A percentile compares a stretch with the other conserved stretches of the same genome.
These are phyloP conservation scores for Alces alces DNA, from an alignment of 2,113 vertebrate species.

Conservation along the genomic window DNA sequence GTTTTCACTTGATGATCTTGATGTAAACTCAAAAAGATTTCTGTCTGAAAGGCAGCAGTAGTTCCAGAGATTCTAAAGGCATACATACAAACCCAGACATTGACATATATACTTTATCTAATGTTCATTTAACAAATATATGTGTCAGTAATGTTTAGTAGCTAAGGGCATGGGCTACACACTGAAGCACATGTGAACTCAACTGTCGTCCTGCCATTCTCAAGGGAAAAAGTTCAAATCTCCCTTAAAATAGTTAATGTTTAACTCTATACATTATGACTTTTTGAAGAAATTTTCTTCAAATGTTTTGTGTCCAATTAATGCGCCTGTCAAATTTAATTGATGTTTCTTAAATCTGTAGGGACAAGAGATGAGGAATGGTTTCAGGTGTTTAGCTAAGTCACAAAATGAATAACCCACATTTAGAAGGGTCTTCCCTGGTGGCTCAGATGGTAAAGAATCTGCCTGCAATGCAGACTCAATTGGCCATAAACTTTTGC, in stretches of 20 bases:
- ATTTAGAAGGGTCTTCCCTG: background rate
- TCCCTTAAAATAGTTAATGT: background rate
- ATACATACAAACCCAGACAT: background rate
- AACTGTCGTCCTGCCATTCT: background rate
- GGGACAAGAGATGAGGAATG: background rate
- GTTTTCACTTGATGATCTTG: background rate
- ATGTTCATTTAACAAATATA: background rate
- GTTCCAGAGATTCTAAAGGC: constrained; percentile 2
- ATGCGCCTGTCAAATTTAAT: background rate
- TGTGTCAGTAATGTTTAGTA: background rate
- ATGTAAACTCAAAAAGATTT: background rate
- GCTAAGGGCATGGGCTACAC: background rate
- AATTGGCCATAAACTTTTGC: background rate
- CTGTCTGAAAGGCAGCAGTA: background rate
- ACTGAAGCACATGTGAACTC: background rate
- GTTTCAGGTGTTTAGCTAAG: background rate
- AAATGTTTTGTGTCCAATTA: constrained; percentile 7
- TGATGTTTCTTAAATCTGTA: background rate
- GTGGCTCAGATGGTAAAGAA: background rate
- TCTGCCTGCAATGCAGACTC: background rate
- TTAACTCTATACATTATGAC: background rate
- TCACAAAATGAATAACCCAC: background rate
- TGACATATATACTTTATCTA: background rate
- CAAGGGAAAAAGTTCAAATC: background rate
- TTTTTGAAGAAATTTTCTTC: background rate